phyloP scores from a whole-genome alignment of 2,888 invertebrate genomes.

The Coelogynopora nodosa region DNA sequence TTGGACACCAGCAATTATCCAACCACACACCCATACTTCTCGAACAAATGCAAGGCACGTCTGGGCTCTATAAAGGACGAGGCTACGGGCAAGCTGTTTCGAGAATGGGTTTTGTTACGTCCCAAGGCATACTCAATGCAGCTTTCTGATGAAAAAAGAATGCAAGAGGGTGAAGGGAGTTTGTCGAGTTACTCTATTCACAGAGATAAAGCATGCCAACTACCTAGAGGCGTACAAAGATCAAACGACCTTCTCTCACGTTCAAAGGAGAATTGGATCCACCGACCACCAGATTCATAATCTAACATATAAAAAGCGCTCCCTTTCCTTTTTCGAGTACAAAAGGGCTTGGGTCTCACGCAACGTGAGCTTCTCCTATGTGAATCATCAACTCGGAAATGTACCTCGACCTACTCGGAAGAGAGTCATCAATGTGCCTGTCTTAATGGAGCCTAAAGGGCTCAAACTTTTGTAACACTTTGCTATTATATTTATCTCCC shows the following conservation, averaged over 20 bases:
- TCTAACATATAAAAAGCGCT: background rate
- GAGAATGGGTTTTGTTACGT: background rate
- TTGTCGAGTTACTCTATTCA: background rate
- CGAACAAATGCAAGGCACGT: background rate
- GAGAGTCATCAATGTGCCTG: too few species aligned
- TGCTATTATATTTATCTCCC: too few species aligned
- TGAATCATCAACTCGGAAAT: too few species aligned
- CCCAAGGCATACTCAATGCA: background rate
- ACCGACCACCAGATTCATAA: background rate
- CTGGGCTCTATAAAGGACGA: background rate
- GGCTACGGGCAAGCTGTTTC: background rate
- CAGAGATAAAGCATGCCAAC: background rate
- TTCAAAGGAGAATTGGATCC: background rate
- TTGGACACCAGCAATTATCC: constrained; percentile 3
- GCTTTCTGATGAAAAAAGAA: background rate
- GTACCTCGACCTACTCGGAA: too few species aligned
- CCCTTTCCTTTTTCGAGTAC: background rate
- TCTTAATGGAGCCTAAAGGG: too few species aligned
- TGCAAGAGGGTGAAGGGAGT: background rate
- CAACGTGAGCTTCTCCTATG: too few species aligned
- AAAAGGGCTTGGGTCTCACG: constrained; percentile 12
- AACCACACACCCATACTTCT: background rate
- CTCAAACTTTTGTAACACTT: too few species aligned
- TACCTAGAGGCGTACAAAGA: background rate
- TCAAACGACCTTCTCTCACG: background rate